Conservation (phyloP, 2,888 invertebrate genomes). For the Cosmia pyralina region DNA sequence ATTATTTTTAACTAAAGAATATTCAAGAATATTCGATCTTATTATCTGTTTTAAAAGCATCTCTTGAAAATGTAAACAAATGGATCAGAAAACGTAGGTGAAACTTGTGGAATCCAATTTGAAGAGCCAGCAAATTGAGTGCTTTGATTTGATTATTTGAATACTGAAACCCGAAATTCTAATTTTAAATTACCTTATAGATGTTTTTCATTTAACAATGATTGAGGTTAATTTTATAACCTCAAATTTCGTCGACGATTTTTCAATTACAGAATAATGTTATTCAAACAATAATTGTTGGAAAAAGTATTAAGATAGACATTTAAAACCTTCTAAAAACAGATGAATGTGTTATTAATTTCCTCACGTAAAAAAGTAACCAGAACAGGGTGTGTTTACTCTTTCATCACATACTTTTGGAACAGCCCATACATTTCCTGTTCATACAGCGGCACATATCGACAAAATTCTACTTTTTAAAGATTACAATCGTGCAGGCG, state of each 20-base stretch:
- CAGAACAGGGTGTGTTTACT: neutral
- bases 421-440: neutral
- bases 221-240: no score
- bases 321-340: neutral
- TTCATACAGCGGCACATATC: conserved; percentile 10
- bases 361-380: neutral
- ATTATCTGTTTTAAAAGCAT: neutral
- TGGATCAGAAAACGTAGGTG: neutral
- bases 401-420: neutral
- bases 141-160: neutral
- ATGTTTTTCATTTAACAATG: neutral
- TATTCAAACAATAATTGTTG: no score
- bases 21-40: neutral
- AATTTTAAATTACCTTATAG: neutral
- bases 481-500: conserved; percentile 41
- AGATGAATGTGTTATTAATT: neutral
- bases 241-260: no score
- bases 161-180: neutral
- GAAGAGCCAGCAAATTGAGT: neutral
- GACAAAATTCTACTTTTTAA: conserved; percentile 21
- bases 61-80: neutral
- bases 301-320: neutral
- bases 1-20: neutral
- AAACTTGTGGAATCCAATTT: neutral
- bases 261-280: neutral